Evolutionary conservation across 1,140 invertebrate species (phyloP).

Genomic region (Drosophila tristis): DNA sequence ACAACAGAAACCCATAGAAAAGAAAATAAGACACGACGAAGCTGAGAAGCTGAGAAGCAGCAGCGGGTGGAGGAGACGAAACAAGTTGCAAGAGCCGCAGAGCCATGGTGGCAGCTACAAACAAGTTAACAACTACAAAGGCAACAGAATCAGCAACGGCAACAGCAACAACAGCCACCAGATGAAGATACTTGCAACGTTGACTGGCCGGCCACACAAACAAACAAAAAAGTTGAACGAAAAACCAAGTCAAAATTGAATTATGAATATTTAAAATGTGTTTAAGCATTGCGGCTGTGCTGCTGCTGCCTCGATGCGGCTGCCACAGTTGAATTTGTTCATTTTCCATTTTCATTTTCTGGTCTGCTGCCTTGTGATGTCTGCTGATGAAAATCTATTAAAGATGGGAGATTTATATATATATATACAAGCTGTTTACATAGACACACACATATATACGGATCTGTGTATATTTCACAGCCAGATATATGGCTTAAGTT

Average conservation of each 20-base stretch:
- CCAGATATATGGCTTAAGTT: slow-evolving; percentile 11
- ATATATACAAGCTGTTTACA: neutral
- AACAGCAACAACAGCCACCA: slow-evolving; percentile 4
- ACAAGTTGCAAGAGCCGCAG: slow-evolving; percentile 58
- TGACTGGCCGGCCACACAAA: slow-evolving; percentile 45
- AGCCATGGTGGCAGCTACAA: slow-evolving; percentile 22
- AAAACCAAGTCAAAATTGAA: slow-evolving; percentile 76
- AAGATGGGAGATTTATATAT: slow-evolving; percentile 2
- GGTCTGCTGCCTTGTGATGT: neutral
- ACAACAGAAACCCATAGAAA: slow-evolving; percentile 37
- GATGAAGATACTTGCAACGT: slow-evolving; percentile 21
- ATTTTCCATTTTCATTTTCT: slow-evolving; percentile 20
- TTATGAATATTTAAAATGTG: slow-evolving; percentile 81
- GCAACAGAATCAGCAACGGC: slow-evolving; percentile 13
- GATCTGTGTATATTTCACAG: slow-evolving; percentile 4
- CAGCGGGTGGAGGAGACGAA: slow-evolving; percentile 21
- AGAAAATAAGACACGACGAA: slow-evolving; percentile 42
- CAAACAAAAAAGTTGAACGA: slow-evolving; percentile 58
- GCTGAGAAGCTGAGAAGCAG: neutral
- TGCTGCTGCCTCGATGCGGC: too few relatives aligned
- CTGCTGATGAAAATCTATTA: slow-evolving; percentile 50
- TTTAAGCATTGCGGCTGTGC: slow-evolving; percentile 58
- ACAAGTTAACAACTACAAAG: slow-evolving; percentile 33
- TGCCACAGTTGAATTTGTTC: neutral
- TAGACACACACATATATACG: neutral